Percentiles rank a stretch among this genome's conserved stretches.
These are phyloP conservation scores for Scaptomyza montana DNA, from an alignment of 1,140 invertebrate genomes.

Conservation along the genomic window DNA sequence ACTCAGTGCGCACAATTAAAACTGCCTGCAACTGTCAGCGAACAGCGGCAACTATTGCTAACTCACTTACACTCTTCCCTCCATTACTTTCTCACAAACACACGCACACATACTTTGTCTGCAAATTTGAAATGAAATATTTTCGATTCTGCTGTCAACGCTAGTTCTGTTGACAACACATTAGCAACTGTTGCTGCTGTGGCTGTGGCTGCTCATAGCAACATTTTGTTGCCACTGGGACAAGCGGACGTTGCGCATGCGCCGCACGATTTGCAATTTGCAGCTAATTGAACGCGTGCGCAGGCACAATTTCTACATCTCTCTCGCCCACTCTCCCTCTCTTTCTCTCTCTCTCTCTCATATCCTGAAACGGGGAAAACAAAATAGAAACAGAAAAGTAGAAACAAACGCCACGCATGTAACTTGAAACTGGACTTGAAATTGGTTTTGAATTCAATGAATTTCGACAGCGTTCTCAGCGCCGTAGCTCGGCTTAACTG, in stretches of 20 bases:
- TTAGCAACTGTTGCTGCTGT: slow-evolving; percentile 67
- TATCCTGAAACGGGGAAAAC: slow-evolving; percentile 61
- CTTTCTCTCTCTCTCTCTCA: slow-evolving; percentile 17
- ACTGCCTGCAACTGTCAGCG: neutral
- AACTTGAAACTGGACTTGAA: slow-evolving; percentile 48
- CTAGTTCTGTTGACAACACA: slow-evolving; percentile 80
- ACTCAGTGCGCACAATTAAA: slow-evolving; percentile 49
- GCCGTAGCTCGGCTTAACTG: slow-evolving; percentile 16
- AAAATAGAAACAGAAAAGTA: slow-evolving; percentile 51
- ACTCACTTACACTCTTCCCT: neutral
- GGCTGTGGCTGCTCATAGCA: slow-evolving; percentile 48
- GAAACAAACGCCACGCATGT: slow-evolving; percentile 25
- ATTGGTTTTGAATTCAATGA: slow-evolving; percentile 69
- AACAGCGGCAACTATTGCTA: neutral
- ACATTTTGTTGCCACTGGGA: slow-evolving; percentile 71
- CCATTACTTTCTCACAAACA: slow-evolving; percentile 51
- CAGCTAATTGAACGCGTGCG: slow-evolving; percentile 81
- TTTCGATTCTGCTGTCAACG: slow-evolving; percentile 80
- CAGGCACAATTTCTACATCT: slow-evolving; percentile 69
- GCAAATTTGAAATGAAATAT: slow-evolving; percentile 81
- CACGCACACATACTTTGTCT: slow-evolving; percentile 3
- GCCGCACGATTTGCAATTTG: slow-evolving; percentile 80
- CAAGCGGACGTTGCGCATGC: slow-evolving; percentile 71
- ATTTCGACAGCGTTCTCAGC: slow-evolving; percentile 66
- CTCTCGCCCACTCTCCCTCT: slow-evolving; percentile 22